Conservation (phyloP, 2,888 invertebrate genomes). For the Galerucella nymphaeae region DNA sequence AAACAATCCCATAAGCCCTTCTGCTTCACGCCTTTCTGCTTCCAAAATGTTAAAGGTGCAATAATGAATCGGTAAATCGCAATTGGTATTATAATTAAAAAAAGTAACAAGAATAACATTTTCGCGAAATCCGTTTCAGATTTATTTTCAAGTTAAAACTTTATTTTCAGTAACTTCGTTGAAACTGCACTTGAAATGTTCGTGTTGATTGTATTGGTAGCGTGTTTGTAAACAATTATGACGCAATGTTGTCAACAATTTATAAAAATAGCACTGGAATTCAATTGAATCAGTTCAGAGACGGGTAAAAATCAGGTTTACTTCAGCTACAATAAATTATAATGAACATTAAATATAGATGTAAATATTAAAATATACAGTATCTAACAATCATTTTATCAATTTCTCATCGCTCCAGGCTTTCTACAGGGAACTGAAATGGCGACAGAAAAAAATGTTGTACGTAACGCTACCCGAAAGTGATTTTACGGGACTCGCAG, state of each 20-base stretch:
- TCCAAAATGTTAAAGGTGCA: conserved; percentile 23
- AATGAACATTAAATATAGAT: too few species aligned
- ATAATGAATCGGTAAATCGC: conserved; percentile 14
- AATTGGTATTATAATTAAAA: neutral
- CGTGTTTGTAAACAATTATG: neutral
- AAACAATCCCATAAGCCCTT: neutral
- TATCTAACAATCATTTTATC: too few species aligned
- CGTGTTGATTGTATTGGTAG: neutral
- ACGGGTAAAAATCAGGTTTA: neutral
- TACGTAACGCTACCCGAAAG: too few species aligned
- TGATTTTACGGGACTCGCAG: too few species aligned
- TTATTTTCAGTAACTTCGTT: neutral
- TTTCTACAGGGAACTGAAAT: too few species aligned
- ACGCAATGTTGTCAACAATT: neutral
- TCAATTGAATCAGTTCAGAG: neutral
- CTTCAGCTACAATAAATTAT: too few species aligned
- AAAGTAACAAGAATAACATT: neutral
- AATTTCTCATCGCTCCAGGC: too few species aligned
- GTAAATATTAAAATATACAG: too few species aligned
- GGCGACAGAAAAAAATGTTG: too few species aligned
- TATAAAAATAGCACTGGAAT: neutral
- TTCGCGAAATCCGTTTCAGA: neutral
- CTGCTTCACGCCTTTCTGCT: conserved; percentile 19
- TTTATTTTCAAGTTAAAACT: neutral
- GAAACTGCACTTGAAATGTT: neutral